phyloP scores from a whole-genome alignment of 2,113 vertebrate genomes.

The Neogale vison region DNA sequence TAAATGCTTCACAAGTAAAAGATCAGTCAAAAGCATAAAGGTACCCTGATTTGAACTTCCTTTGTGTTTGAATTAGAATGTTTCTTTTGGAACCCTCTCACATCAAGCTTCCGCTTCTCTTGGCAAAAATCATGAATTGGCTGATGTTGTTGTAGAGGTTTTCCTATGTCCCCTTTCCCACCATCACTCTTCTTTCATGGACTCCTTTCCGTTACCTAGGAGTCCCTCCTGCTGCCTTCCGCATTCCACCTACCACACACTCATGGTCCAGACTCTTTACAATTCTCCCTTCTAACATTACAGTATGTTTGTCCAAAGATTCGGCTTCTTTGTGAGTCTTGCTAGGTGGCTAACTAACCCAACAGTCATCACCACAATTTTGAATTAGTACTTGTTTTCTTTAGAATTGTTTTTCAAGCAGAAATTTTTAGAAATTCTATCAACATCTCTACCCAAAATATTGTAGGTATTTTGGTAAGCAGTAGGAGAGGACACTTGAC shows the following conservation, averaged over 20 bases:
- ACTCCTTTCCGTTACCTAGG: not conserved
- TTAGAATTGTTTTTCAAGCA: constrained; percentile 14
- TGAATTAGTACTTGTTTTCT: constrained; percentile 12
- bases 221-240: not conserved
- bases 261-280: not conserved
- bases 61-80: not conserved
- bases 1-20: constrained; percentile 10
- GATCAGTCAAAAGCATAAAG: not conserved
- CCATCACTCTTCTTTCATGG: not conserved
- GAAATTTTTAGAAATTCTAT: not conserved
- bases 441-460: not conserved
- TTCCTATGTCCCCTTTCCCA: not conserved
- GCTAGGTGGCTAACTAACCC: not conserved
- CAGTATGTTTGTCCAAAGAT: not conserved
- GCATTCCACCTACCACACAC: not conserved
- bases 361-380: not conserved
- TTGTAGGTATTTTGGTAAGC: not conserved
- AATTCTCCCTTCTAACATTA: not conserved
- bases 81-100: constrained; percentile 32
- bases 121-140: constrained; percentile 33
- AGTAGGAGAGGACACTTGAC: not conserved
- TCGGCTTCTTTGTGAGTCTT: not conserved
- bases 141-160: not conserved
- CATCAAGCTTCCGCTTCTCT: not conserved
- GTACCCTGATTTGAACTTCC: not conserved